These are phyloP conservation scores for Nasua narica DNA, from an alignment of 2,797 vertebrate species.

Conservation along the genomic window DNA sequence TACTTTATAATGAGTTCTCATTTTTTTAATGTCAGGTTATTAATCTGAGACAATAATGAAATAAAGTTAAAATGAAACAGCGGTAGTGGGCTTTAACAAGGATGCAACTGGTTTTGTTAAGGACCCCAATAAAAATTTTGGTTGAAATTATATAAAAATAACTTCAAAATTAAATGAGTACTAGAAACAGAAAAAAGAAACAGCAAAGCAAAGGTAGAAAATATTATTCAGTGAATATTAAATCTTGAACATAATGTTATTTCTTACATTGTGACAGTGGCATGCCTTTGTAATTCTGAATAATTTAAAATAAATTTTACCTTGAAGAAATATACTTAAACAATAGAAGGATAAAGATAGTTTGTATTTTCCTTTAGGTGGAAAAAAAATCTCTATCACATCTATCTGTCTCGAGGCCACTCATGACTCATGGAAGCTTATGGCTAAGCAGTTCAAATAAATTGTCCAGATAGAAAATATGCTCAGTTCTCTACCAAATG, in stretches of 20 bases:
- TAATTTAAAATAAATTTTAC: neutral
- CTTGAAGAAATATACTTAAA: neutral
- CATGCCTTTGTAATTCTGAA: neutral
- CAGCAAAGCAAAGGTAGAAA: conserved; percentile 69
- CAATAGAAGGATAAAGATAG: neutral
- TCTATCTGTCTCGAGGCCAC: neutral
- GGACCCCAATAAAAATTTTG: neutral
- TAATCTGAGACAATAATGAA: neutral
- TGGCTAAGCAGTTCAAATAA: neutral
- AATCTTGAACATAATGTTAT: conserved; percentile 49
- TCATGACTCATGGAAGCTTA: neutral
- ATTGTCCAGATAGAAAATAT: neutral
- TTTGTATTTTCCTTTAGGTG: neutral
- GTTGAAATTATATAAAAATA: neutral
- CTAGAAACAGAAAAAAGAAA: conserved; percentile 36
- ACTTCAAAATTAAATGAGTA: neutral
- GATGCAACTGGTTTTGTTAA: neutral
- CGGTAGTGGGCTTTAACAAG: neutral
- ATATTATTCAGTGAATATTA: conserved; percentile 45
- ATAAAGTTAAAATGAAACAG: neutral
- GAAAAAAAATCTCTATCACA: neutral
- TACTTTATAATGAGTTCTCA: neutral
- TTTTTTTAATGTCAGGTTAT: neutral
- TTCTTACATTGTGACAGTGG: neutral
- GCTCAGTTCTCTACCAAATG: neutral